Base-by-base conservation (phyloP, 2,113 vertebrate species). In the Mesoclemmys tuberculata region DNA sequence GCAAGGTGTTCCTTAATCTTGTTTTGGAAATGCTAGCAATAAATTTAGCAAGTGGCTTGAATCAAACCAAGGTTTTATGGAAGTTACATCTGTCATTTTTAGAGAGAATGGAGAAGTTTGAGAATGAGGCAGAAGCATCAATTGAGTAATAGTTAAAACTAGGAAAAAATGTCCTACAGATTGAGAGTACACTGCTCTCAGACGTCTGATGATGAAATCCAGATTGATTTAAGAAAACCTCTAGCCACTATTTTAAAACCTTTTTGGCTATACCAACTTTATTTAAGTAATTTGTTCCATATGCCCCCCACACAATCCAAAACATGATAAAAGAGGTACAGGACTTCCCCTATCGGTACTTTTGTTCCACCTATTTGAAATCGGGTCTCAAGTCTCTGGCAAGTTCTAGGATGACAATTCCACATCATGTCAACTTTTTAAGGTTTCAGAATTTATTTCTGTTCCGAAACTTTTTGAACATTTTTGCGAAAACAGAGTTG, bases 21-120 rank as follows among this genome's bases (percentile, higher is more conserved):
- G 95, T 98, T 98, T 97, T 97, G 97, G 98, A 98, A 98, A 97
- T 95, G 97, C 89, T 97, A 95, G 96, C 97, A 97, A 96, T 98
- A 98, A 98, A 98, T 98, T 98, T 98, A 95, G 98, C 94, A 97
- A 97, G 97, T 95, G 97, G 96, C 96, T 97, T 94, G 83, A 97
- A 98, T 98, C 82, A 55, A 97, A 98, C 97, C 94, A 96, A 97
- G 98, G 92, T 98, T 98, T 97, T 96, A 96, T 95, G 89, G 77
- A 93, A 92, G 95, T 97, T 96, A 93, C 95, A 97, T 98, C 96
- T 97, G 98, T 98, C 98, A 96, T 92, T 97, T 96, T 95, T 93
- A 86, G 80, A 81, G 56, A 56, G 86, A 93, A 92, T 90, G 93
- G 96, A 90, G 88, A 94, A 29, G 44, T 35, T n/a, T 64, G 86